Evolutionary conservation across 2,888 invertebrate genomes (phyloP), one percentile per base, ranked within the genome.

Genomic region (Mactromeris polynyma): DNA sequence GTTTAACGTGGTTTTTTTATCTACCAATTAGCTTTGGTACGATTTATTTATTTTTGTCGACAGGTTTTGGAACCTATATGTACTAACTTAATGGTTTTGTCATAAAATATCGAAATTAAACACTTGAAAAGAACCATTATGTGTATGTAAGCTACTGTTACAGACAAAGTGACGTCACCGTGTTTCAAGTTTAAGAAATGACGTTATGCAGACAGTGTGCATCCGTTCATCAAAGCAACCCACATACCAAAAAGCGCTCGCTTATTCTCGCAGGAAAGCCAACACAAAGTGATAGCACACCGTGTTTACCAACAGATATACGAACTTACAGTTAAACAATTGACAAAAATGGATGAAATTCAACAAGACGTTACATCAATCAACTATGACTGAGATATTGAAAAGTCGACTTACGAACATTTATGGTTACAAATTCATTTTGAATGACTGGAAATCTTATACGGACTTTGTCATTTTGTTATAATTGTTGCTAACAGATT

Each of bases 381-480:
- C 73, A 73, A 33, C 2, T 36, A 4, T 17, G 33, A 33, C 73
- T 17, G 17, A 73, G 36, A 33, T 73, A 73, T 73, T 73, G 31
- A 36, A 36, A 73, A 36, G 73, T 73, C 36, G n/a, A 19, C 73
- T 73, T 33, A 26, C 73, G 33, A 73, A 73, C 73, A 73, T 73
- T 73, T 73, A 73, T 73, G 73, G 33, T 73, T 73, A 73, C 36
- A 14, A 36, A 73, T 73, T 17, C 33, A 36, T 19, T 17, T 73
- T 33, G 9, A 33, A 73, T 33, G 19, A 73, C 19, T n/a, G 9
- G 21, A 26, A 58, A 73, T 33, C 33, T 17, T 73, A 36, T 33
- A 73, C 2, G 26, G 17, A 36, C 36, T 73, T 73, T 33, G 73
- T 73, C 73, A 73, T 73, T 36, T 36, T 73, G 33, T 33, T 33